Base-by-base conservation (phyloP, 92 coral and sea anemone genomes). In the Porites lobata region DNA sequence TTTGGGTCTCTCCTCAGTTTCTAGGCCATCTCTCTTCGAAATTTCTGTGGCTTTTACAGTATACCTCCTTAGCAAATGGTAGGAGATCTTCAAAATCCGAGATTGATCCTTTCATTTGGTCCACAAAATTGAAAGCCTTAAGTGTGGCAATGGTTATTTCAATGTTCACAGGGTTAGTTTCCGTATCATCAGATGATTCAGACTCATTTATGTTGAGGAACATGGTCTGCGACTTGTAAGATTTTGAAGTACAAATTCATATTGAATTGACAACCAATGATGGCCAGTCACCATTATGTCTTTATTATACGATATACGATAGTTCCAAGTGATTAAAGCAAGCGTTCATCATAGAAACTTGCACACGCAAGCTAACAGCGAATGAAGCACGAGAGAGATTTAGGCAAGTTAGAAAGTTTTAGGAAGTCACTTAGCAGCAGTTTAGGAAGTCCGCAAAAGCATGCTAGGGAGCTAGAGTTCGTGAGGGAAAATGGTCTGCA, bases 1-100 rank as follows among this genome's bases (percentile, higher is more conserved):
- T 68, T 50, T 88, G 51, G 24, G 95, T 84, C 32, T 92, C 81
- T 18, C 47, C 38, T 90, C 94, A 88, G 67, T 79, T 85, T 52
- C 67, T 82, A 10, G 92, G 94, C 94, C 95, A 88, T 2, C 47
- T 29, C 58, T 11, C n/a, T 21, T 20, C 62, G 1, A 85, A 12
- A 13, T 56, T n/a, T 10, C 65, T 14, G 76, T 90, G 83, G 22
- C 47, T 63, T 67, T 51, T 78, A 77, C 90, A 90, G 69, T 20
- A 90, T 14, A 90, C 72, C 50, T 85, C 93, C 71, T 78, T 85
- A 29, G 91, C 79, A 78, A 70, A 85, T 64, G 58, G n/a, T 9
- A 90, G 63, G 53, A 90, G 69, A 71, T 86, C 89, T 18, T 78
- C 90, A 79, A 90, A 84, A 65, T 86, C 86, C 19, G 70, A 22